These are phyloP conservation scores for Sebastes iracundus DNA, from an alignment of 2,797 vertebrate species.

Conservation along the genomic window DNA sequence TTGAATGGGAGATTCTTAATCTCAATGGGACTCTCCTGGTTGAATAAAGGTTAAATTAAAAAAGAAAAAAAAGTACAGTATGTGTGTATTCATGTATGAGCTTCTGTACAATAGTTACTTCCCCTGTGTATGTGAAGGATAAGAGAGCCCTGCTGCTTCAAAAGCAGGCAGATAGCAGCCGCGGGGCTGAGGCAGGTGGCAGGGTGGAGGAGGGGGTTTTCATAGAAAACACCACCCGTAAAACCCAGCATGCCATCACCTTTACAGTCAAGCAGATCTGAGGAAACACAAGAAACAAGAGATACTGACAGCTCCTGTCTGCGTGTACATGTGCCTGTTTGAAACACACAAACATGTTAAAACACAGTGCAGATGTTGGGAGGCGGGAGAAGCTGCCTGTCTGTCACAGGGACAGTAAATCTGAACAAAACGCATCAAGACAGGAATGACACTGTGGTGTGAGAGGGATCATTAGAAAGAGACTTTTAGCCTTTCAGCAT, in stretches of 20 bases:
- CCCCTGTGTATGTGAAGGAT: not conserved
- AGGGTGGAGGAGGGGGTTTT: not conserved
- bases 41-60: not conserved
- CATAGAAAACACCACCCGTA: conserved; percentile 2
- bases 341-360: not conserved
- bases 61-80: not conserved
- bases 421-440: conserved; percentile 9
- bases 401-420: conserved; percentile 26
- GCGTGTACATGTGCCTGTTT: not conserved
- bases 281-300: not conserved
- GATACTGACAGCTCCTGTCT: not conserved
- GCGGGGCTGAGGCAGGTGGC: conserved; percentile 11
- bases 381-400: conserved; percentile 2
- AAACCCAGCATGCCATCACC: conserved; percentile 1
- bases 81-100: not conserved
- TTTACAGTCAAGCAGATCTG: conserved; percentile 7
- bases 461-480: conserved; percentile 4
- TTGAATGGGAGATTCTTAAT: not conserved
- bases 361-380: conserved; percentile 17
- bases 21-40: not conserved
- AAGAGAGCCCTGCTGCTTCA: not conserved
- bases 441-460: conserved; percentile 24
- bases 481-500: conserved; percentile 17
- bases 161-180: not conserved
- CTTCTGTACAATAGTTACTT: not conserved